Conservation (phyloP, 2,797 vertebrate species). For the Lophotriccus pileatus region DNA sequence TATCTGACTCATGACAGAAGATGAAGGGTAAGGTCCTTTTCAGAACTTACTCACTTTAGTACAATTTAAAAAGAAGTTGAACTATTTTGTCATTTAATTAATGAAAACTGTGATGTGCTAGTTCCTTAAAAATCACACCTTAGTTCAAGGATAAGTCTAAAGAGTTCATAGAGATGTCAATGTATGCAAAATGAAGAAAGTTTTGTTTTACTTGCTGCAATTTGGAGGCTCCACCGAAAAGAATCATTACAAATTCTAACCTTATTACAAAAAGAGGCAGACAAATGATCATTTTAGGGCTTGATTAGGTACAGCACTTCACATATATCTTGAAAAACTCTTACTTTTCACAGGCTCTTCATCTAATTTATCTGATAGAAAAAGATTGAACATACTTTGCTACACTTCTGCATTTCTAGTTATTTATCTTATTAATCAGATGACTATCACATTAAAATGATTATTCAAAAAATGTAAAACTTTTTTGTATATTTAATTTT, state of each 20-base stretch:
- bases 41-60: not conserved
- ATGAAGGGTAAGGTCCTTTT: not conserved
- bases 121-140: slow-evolving; percentile 23
- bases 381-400: not conserved
- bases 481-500: not conserved
- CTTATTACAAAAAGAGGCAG: not conserved
- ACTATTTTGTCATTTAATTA: slow-evolving; percentile 18
- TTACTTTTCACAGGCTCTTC: not conserved
- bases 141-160: not conserved
- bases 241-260: slow-evolving; percentile 45
- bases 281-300: not conserved
- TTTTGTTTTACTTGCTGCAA: not conserved
- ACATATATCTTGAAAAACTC: not conserved
- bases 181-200: not conserved
- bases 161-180: not conserved
- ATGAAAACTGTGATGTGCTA: slow-evolving; percentile 1
- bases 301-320: slow-evolving; percentile 33
- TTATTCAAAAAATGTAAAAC: not conserved
- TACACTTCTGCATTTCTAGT: not conserved
- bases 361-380: not conserved
- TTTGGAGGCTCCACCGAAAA: not conserved
- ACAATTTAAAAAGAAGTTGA: not conserved
- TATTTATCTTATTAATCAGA: slow-evolving; percentile 32
- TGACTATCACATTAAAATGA: not conserved
- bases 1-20: not conserved